phyloP scores from a whole-genome alignment of 2,797 vertebrate genomes.

The Alosa sapidissima region DNA sequence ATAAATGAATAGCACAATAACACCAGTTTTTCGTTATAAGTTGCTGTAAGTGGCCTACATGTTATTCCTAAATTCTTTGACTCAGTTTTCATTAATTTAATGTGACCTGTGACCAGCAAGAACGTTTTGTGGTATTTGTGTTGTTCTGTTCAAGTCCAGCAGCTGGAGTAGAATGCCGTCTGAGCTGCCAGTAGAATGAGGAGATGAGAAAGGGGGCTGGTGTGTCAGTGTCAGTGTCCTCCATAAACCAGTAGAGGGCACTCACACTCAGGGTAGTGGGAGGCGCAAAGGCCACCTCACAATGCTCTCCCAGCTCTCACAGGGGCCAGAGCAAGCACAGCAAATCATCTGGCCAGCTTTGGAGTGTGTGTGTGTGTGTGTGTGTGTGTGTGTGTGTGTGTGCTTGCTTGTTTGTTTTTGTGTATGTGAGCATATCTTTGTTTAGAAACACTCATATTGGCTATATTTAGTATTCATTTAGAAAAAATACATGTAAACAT shows the following conservation, averaged over 20 bases:
- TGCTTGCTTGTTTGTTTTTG: background rate
- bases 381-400: background rate
- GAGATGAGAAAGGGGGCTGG: background rate
- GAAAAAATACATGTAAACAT: background rate
- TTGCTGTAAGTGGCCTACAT: background rate
- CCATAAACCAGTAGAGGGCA: constrained; percentile 77
- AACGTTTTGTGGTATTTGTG: background rate
- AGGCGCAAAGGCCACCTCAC: background rate
- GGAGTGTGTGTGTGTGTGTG: background rate
- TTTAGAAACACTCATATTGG: background rate
- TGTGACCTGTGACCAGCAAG: background rate
- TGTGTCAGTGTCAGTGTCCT: constrained; percentile 60
- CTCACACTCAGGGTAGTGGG: constrained; percentile 65
- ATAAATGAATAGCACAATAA: background rate
- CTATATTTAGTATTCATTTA: background rate
- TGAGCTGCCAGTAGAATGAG: background rate
- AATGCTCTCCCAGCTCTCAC: background rate
- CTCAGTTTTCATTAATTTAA: background rate
- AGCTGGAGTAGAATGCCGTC: background rate
- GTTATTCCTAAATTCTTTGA: background rate
- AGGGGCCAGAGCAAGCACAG: background rate
- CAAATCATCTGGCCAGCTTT: background rate
- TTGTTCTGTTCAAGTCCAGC: background rate
- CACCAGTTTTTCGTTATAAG: background rate
- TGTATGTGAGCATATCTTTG: background rate